phyloP scores from a whole-genome alignment of 2,797 vertebrate genomes.

The Smutsia gigantea region DNA sequence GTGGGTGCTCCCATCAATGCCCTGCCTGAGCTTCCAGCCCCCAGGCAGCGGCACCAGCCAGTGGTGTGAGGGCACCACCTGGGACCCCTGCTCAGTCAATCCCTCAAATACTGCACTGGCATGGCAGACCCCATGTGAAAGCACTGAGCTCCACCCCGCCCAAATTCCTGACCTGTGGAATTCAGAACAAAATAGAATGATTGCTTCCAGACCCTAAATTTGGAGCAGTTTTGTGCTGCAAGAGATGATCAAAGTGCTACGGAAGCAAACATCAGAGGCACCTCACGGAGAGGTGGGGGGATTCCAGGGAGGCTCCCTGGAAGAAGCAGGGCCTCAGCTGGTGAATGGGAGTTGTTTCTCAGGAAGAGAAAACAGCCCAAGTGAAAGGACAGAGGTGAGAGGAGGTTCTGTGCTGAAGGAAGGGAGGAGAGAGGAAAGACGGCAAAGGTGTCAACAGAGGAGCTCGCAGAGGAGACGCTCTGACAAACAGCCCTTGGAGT shows the following conservation, averaged over 20 bases:
- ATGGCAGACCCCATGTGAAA: background rate
- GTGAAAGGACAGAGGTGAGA: background rate
- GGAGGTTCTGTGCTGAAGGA: too few relatives aligned
- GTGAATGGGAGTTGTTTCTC: background rate
- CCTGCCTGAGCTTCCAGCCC: too few relatives aligned
- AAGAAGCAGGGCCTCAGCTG: background rate
- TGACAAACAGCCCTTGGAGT: background rate
- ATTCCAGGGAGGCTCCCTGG: background rate
- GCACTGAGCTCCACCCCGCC: background rate
- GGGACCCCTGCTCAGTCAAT: background rate
- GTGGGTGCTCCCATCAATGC: background rate
- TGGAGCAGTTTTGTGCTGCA: background rate
- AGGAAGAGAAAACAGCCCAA: background rate
- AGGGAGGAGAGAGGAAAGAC: background rate
- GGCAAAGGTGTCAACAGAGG: accelerated
- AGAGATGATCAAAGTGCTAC: background rate
- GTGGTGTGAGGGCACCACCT: accelerated
- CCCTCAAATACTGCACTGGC: background rate
- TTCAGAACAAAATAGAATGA: background rate
- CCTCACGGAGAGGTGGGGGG: too few relatives aligned
- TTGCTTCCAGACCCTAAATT: background rate
- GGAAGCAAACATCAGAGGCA: background rate
- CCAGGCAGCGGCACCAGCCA: background rate
- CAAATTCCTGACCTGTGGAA: background rate
- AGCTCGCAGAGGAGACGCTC: background rate